Evolutionary conservation across 2,888 invertebrate species (phyloP).

Genomic region (Zhuqinia jingwanae): DNA sequence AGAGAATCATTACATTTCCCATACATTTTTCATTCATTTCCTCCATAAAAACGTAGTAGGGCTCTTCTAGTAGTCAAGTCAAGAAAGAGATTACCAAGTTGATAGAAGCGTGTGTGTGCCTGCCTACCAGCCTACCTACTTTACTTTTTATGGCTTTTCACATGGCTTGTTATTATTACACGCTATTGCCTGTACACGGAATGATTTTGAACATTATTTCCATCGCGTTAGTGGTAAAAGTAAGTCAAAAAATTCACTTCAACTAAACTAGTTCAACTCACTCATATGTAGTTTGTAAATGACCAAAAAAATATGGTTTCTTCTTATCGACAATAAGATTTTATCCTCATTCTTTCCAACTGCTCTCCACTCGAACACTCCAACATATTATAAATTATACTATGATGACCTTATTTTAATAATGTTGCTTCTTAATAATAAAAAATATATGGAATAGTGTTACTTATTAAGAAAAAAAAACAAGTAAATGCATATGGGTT

Average conservation of each 20-base stretch:
- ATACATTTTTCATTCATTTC: not conserved
- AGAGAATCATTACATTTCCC: conserved; percentile 14
- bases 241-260: not conserved
- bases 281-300: conserved; percentile 18
- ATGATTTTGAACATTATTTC: too few relatives aligned
- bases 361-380: conserved; percentile 3
- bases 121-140: conserved; percentile 1
- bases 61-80: not conserved
- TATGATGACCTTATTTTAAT: conserved; percentile 10
- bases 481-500: too few relatives aligned
- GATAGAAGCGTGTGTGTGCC: not conserved
- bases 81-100: not conserved
- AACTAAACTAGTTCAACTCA: not conserved
- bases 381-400: not conserved
- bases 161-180: not conserved
- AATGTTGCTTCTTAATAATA: conserved; percentile 30
- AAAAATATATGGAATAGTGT: conserved; percentile 9
- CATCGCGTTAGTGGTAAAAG: not conserved
- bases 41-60: too few relatives aligned
- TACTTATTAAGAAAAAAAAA: conserved; percentile 15
- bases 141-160: not conserved
- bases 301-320: not conserved
- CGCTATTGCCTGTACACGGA: too few relatives aligned
- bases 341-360: conserved; percentile 1
- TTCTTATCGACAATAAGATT: conserved; percentile 26